These are phyloP conservation scores for Magallana angulata DNA, from an alignment of 1,140 invertebrate genomes.

Conservation along the genomic window DNA sequence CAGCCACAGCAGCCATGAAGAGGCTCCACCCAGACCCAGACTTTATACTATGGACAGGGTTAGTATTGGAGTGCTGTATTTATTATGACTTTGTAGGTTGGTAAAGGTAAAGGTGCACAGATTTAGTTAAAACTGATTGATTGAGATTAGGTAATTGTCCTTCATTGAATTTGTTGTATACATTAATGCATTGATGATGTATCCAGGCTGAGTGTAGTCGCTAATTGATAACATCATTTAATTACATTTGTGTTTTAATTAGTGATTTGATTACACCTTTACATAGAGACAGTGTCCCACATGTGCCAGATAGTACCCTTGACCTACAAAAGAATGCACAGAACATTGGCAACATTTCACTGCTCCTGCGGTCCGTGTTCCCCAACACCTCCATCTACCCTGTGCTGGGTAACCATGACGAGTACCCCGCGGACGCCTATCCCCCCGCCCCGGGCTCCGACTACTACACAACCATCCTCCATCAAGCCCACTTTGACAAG, in stretches of 20 bases:
- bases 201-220: too few relatives aligned
- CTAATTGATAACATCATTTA: too few relatives aligned
- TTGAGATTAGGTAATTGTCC: too few relatives aligned
- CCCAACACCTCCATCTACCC: conserved; percentile 76
- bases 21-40: conserved; percentile 89
- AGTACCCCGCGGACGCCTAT: conserved; percentile 70
- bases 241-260: too few relatives aligned
- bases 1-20: conserved; percentile 90
- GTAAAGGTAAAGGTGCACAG: too few relatives aligned
- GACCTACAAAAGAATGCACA: conserved; percentile 66
- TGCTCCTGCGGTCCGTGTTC: conserved; percentile 70
- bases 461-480: conserved; percentile 75
- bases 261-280: neutral
- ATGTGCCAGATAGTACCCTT: conserved; percentile 69
- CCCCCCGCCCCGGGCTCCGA: conserved; percentile 47
- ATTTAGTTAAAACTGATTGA: too few relatives aligned
- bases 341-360: conserved; percentile 75
- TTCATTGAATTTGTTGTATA: too few relatives aligned
- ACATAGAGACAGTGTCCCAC: conserved; percentile 78
- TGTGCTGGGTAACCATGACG: conserved; percentile 80
- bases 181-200: too few relatives aligned
- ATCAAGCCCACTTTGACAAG: conserved; percentile 70
- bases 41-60: conserved; percentile 96
- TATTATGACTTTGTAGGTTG: neutral
- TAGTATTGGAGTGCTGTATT: conserved; percentile 63